These are phyloP conservation scores for Drosophila infuscata DNA, from an alignment of 2,888 invertebrate genomes.

Conservation along the genomic window DNA sequence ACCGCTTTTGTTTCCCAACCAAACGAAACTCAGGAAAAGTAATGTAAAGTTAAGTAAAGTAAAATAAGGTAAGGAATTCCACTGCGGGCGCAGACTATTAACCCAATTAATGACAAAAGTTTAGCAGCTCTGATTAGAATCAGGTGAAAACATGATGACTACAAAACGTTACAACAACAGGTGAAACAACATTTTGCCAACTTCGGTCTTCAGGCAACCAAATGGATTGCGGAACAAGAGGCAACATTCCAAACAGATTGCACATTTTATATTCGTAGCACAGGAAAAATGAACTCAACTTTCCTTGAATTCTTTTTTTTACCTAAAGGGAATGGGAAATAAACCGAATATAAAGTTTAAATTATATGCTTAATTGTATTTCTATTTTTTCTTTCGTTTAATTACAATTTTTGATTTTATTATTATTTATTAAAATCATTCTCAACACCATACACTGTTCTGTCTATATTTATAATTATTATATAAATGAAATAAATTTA, in stretches of 20 bases:
- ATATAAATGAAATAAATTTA: too few relatives aligned
- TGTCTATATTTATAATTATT: too few relatives aligned
- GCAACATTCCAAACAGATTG: constrained; percentile 5
- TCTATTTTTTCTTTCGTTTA: neutral
- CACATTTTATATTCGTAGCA: neutral
- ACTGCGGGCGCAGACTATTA: constrained; percentile 57
- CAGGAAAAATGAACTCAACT: neutral
- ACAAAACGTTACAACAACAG: constrained; percentile 56
- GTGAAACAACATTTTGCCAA: constrained; percentile 18
- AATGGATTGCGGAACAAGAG: neutral
- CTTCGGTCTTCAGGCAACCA: neutral
- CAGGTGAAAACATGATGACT: constrained; percentile 53
- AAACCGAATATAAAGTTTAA: neutral
- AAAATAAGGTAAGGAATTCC: constrained; percentile 38
- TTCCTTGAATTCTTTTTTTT: neutral
- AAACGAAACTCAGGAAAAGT: neutral
- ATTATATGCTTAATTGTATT: neutral
- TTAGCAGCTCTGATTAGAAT: constrained; percentile 66
- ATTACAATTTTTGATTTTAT: neutral
- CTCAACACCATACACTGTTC: neutral
- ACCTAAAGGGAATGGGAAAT: neutral
- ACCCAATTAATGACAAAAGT: constrained; percentile 63
- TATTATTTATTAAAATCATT: neutral
- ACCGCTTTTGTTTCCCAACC: constrained; percentile 22
- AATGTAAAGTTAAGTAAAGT: constrained; percentile 2